Base-by-base conservation (phyloP, 1,140 invertebrate genomes). In the Lordiphosa collinella region DNA sequence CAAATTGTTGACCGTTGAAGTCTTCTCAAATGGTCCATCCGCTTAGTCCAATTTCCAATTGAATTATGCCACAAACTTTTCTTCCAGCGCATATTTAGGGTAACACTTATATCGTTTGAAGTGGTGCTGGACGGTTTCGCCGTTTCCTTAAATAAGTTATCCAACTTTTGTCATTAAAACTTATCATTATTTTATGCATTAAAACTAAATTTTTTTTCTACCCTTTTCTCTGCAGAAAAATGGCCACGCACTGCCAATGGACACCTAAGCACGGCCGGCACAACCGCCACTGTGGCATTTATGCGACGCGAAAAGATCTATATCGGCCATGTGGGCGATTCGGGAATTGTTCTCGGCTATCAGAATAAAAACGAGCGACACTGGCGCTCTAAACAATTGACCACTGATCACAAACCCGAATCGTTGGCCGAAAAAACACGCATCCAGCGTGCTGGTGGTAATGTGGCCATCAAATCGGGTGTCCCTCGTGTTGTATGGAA, bases 401-500 rank as follows among this genome's bases (percentile, higher is more conserved):
- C 97, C 0, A 92, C 91, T 68, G 98, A 99, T 87, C 98, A 99
- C 86, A 99, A 99, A 88, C 98, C 98, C 0, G 97, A 99, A 89
- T 94, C 93, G 65, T 91, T 92, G n/a, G 91, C 91, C 16, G 98
- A 99, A 90, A 94, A 94, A 88, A 91, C 92, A 25, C 91, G 98
- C 14, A 99, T 99, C 62, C 92, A 95, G 63, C 91, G 92, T 55
- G 95, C 95, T 67, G 96, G 97, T 29, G 97, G 97, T 2, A 95
- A 96, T 90, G 96, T 95, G 74, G 93, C 93, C 80, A 93, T 93
- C 29, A 99, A 99, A 87, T 94, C 95, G 5, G 97, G 98, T 6
- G 97, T 99, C 0, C 96, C 96, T 5, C 90, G 98, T 53, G 98
- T 99, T 1, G 98, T 99, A 0, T 99, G 98, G 98, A 98, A 98